Evolutionary conservation across 2,113 vertebrate species (phyloP).

Genomic region (Gallinago media): DNA sequence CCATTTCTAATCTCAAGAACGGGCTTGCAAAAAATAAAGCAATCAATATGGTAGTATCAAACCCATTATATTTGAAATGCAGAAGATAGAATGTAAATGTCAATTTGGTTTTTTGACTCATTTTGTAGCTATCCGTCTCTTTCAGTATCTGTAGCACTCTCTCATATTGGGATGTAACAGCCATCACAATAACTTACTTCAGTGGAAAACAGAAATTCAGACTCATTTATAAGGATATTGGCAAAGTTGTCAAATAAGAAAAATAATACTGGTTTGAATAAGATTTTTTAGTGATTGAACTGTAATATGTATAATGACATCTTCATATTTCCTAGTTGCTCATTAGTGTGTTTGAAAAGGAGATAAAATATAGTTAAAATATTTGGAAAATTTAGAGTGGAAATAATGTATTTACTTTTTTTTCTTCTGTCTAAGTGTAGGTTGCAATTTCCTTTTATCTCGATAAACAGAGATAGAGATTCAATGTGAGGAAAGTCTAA

Average conservation of each 20-base stretch:
- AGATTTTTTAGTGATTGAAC: background rate
- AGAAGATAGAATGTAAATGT: background rate
- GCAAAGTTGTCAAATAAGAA: background rate
- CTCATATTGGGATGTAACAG: background rate
- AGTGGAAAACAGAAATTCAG: background rate
- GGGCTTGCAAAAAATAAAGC: background rate
- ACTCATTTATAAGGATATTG: background rate
- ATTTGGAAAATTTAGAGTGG: background rate
- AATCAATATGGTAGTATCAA: background rate
- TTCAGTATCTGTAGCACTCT: background rate
- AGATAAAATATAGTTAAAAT: background rate
- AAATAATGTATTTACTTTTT: background rate
- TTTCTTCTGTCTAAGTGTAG: background rate
- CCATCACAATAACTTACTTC: background rate
- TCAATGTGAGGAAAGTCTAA: background rate
- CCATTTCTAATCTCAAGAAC: background rate
- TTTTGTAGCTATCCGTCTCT: background rate
- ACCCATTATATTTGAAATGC: background rate
- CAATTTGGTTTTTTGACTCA: accelerated
- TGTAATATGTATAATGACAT: background rate
- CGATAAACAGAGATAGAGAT: background rate
- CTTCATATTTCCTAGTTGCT: background rate
- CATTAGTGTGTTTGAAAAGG: background rate
- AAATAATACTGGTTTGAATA: background rate
- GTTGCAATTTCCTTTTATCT: background rate